These are phyloP conservation scores for Drosophila kambysellisi DNA, from an alignment of 2,888 invertebrate species.

Conservation along the genomic window DNA sequence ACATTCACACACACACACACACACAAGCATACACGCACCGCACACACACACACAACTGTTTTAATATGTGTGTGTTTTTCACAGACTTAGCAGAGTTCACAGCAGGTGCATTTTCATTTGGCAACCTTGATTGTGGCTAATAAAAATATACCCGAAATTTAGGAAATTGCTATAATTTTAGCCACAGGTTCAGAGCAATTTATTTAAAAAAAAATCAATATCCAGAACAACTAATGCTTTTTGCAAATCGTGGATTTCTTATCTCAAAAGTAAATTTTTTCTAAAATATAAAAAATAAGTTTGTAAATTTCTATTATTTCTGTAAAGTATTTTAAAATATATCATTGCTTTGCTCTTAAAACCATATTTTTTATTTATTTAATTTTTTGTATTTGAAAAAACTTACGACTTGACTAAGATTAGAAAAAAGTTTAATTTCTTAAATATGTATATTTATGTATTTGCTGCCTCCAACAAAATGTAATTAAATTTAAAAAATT, in stretches of 20 bases:
- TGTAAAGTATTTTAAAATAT: neutral
- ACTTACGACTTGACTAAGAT: neutral
- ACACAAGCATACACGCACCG: neutral
- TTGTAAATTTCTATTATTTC: neutral
- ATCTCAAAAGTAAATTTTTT: neutral
- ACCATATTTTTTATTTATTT: neutral
- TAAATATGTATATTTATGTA: neutral
- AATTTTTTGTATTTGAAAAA: neutral
- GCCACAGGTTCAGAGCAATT: neutral
- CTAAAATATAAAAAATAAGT: neutral
- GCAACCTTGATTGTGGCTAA: conserved; percentile 19
- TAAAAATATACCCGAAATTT: neutral
- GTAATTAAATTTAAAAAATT: too few relatives aligned
- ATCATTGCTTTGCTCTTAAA: neutral
- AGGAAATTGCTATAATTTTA: neutral
- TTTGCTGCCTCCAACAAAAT: neutral
- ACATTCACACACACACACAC: neutral
- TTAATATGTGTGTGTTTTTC: neutral
- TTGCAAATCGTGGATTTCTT: neutral
- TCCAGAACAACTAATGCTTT: neutral
- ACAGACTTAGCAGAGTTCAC: neutral
- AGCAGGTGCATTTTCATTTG: conserved; percentile 17
- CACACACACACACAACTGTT: neutral
- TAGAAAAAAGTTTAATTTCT: neutral
- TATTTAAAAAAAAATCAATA: neutral